Conservation (phyloP, 2,113 vertebrate species). For the Lonchura striata region DNA sequence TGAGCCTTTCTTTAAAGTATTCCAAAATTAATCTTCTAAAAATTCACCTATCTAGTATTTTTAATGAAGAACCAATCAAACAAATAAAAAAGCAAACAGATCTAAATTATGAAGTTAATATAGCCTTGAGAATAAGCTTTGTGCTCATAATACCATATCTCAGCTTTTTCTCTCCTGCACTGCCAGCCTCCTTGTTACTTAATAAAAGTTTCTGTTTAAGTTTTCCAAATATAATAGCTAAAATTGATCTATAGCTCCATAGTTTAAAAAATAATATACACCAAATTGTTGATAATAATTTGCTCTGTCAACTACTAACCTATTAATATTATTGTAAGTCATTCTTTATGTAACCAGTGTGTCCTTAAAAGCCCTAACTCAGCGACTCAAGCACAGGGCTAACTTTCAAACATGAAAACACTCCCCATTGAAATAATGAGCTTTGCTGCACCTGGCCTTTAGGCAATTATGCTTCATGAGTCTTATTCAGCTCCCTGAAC, state of each 20-base stretch:
- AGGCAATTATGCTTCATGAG: neutral
- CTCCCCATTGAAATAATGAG: neutral
- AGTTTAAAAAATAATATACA: neutral
- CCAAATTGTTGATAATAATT: neutral
- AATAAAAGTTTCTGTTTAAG: neutral
- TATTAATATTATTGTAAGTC: neutral
- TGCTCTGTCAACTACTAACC: neutral
- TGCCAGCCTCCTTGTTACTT: neutral
- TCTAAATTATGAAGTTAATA: neutral
- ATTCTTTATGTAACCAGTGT: neutral
- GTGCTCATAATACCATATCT: neutral
- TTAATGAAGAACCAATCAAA: slow-evolving; percentile 28
- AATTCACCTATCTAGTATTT: neutral
- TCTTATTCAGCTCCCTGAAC: neutral
- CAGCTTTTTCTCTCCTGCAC: neutral
- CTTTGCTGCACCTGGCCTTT: neutral
- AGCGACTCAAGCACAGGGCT: neutral
- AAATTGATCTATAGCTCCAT: neutral
- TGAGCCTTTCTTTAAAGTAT: neutral
- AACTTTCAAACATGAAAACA: neutral
- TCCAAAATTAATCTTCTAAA: slow-evolving; percentile 11
- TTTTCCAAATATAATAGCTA: neutral
- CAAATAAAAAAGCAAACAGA: slow-evolving; percentile 1
- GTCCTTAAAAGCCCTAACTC: neutral
- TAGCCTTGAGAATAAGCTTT: neutral